These are phyloP conservation scores for Raja brachyura DNA, from an alignment of 2,113 vertebrate genomes.

Conservation along the genomic window DNA sequence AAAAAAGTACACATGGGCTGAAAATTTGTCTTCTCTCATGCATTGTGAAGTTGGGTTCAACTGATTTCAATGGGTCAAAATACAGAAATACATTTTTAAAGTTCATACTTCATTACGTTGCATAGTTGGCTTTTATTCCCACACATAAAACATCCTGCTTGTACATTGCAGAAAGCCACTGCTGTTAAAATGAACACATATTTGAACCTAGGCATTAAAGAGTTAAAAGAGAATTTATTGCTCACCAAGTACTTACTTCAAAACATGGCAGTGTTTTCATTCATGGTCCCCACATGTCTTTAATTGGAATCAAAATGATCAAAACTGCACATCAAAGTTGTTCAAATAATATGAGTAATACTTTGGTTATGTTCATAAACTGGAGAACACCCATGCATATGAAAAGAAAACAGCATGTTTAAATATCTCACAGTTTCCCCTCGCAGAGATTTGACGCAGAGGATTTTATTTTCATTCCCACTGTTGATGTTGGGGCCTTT, in stretches of 20 bases:
- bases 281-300: conserved; percentile 34
- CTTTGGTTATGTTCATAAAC: conserved; percentile 60
- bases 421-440: conserved; percentile 70
- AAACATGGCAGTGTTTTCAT: conserved; percentile 29
- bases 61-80: too few species aligned
- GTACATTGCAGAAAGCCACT: not conserved
- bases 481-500: conserved; percentile 51
- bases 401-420: conserved; percentile 64
- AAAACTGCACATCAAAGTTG: conserved; percentile 63
- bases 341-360: conserved; percentile 72
- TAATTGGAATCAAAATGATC: conserved; percentile 8
- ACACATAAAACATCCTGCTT: not conserved
- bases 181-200: not conserved
- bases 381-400: conserved; percentile 74
- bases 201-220: not conserved
- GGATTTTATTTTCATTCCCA: conserved; percentile 68
- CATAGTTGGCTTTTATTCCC: not conserved
- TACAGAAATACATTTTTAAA: too few species aligned
- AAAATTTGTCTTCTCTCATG: too few species aligned
- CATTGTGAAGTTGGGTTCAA: too few species aligned
- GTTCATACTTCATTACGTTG: too few species aligned
- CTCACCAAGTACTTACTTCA: conserved; percentile 22
- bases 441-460: conserved; percentile 59
- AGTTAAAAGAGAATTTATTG: not conserved
- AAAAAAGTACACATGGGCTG: not conserved